Evolutionary conservation across 2,113 vertebrate genomes (phyloP).

Genomic region (Glaucidium brasilianum): DNA sequence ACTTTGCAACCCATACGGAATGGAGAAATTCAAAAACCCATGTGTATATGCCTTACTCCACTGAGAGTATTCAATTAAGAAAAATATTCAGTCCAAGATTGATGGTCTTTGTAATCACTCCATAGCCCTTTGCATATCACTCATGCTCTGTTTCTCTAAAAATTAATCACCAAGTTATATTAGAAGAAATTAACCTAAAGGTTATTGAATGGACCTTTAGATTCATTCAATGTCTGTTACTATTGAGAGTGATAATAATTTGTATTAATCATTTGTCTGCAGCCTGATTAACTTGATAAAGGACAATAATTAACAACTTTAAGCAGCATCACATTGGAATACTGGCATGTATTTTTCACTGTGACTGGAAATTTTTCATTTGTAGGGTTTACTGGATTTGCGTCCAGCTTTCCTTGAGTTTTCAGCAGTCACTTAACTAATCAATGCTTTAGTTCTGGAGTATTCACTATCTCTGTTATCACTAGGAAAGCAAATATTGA

Average conservation of each 20-base stretch:
- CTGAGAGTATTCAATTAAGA: not conserved
- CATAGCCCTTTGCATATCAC: not conserved
- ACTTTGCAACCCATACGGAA: not conserved
- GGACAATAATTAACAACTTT: not conserved
- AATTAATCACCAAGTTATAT: not conserved
- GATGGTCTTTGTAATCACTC: not conserved
- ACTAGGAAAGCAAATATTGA: not conserved
- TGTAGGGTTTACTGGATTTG: not conserved
- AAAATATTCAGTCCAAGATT: not conserved
- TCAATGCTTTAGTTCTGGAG: not conserved
- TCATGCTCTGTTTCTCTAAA: not conserved
- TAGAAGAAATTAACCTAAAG: not conserved
- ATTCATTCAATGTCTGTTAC: not conserved
- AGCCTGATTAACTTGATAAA: not conserved
- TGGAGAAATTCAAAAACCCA: not conserved
- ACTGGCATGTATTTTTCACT: not conserved
- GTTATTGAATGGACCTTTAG: not conserved
- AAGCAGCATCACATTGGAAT: not conserved
- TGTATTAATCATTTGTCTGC: not conserved
- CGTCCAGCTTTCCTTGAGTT: not conserved
- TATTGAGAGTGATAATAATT: not conserved
- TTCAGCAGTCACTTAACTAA: not conserved
- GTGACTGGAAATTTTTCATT: not conserved
- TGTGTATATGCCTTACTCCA: not conserved
- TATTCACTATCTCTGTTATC: not conserved